Evolutionary conservation across 2,888 invertebrate species (phyloP), one percentile per base, ranked within the genome.

Genomic region (Acanthosoma haemorrhoidale): DNA sequence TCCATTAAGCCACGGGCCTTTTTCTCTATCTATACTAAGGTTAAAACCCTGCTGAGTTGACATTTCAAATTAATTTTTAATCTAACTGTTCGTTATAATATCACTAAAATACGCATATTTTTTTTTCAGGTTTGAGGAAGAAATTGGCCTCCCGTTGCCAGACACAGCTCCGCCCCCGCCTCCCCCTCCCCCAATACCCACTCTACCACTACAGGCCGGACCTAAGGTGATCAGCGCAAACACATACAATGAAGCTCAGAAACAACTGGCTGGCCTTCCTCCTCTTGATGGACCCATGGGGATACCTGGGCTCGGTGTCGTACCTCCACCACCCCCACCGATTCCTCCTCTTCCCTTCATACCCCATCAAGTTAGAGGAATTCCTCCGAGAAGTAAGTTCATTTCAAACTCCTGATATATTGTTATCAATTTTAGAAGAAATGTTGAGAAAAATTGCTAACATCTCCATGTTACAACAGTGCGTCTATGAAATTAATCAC

Each of bases 101-200:
- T n/a, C n/a, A n/a, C n/a, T n/a, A n/a, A n/a, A n/a, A n/a, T n/a
- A n/a, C n/a, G n/a, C n/a, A n/a, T n/a, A n/a, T 68, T 6, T 61
- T 66, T 41, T 73, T 80, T 80, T n/a, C 75, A 91, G 93, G 77
- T 94, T 94, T 78, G 94, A 94, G 78, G 92, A 92, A 1, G 94
- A 94, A 82, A 92, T 94, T 76, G 79, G 78, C 11, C 74, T 78
- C 39, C 78, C 78, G 64, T 75, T 75, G 38, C 83, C 84, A 4
- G 75, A 78, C 51, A 77, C 84, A 15, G 82, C 82, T 36, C 82
- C 83, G 8, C 82, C 83, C 11, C 82, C 82, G 66, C 82, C 87
- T 2, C 85, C 87, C 11, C 87, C 75, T 21, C 72, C 75, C 25
- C 80, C 82, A 61, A 82, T 87, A 3, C 85, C 87, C 13, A n/a